These are phyloP conservation scores for Cyprinodon diabolis DNA, from an alignment of 2,797 vertebrate genomes.

Conservation along the genomic window DNA sequence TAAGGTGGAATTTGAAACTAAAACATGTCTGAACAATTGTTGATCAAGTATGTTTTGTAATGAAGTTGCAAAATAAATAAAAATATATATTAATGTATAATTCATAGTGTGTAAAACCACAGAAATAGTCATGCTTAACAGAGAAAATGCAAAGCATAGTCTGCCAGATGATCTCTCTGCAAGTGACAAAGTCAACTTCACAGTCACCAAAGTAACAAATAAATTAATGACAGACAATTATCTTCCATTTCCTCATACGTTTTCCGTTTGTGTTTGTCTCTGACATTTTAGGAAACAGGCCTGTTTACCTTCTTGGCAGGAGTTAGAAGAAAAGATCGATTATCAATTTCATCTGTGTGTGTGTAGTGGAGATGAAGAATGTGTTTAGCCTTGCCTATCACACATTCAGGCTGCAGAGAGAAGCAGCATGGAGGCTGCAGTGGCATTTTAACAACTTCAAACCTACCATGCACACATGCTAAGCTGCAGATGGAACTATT, in stretches of 20 bases:
- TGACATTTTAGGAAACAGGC: slow-evolving; percentile 50
- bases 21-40: neutral
- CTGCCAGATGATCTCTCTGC: neutral
- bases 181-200: slow-evolving; percentile 1
- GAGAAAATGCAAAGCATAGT: slow-evolving; percentile 6
- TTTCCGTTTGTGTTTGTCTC: slow-evolving; percentile 22
- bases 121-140: neutral
- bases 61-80: neutral
- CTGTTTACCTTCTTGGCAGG: slow-evolving; percentile 37
- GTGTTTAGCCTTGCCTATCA: slow-evolving; percentile 47
- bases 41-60: neutral
- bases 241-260: slow-evolving; percentile 46
- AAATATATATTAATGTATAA: neutral
- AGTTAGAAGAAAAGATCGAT: slow-evolving; percentile 53
- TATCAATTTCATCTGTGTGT: slow-evolving; percentile 52
- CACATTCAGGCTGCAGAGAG: slow-evolving; percentile 14
- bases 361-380: slow-evolving; percentile 51
- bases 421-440: slow-evolving; percentile 6
- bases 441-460: slow-evolving; percentile 16
- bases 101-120: neutral
- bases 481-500: neutral
- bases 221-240: slow-evolving; percentile 50
- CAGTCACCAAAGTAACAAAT: slow-evolving; percentile 34
- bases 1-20: neutral
- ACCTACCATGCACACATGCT: neutral